A percentile compares a stretch with the other conserved stretches of the same genome.
Conservation (phyloP, 2,888 invertebrate species). For the Drosophila testacea region DNA sequence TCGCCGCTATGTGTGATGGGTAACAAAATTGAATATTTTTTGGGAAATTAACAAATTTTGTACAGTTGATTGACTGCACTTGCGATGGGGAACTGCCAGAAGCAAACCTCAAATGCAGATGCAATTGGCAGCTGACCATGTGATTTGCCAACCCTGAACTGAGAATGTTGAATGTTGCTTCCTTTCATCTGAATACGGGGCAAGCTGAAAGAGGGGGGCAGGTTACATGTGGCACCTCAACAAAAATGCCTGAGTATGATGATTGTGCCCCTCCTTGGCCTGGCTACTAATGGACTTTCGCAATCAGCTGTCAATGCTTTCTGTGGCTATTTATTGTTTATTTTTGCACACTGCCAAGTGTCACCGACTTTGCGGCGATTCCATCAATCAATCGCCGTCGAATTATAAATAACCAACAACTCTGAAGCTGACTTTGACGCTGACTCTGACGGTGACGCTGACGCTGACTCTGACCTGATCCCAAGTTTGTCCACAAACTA, state of each 20-base stretch:
- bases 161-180: conserved; percentile 10
- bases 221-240: conserved; percentile 41
- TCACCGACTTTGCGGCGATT: conserved; percentile 76
- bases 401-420: conserved; percentile 77
- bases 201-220: conserved; percentile 2
- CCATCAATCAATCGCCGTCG: conserved; percentile 75
- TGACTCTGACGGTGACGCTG: conserved; percentile 20
- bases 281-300: conserved; percentile 74
- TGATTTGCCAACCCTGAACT: background rate
- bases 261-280: background rate
- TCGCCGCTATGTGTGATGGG: background rate
- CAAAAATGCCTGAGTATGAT: conserved; percentile 4
- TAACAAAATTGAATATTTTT: conserved; percentile 9
- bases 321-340: conserved; percentile 72
- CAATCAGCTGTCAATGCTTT: conserved; percentile 79
- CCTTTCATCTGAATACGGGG: background rate
- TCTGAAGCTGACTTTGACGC: conserved; percentile 10
- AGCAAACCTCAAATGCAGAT: conserved; percentile 46
- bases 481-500: conserved; percentile 15
- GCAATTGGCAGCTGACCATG: conserved; percentile 21
- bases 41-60: conserved; percentile 63
- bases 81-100: conserved; percentile 55
- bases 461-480: conserved; percentile 28
- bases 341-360: conserved; percentile 76
- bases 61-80: conserved; percentile 79